phyloP scores from a whole-genome alignment of 2,113 vertebrate species.

The Bagarius yarrelli region DNA sequence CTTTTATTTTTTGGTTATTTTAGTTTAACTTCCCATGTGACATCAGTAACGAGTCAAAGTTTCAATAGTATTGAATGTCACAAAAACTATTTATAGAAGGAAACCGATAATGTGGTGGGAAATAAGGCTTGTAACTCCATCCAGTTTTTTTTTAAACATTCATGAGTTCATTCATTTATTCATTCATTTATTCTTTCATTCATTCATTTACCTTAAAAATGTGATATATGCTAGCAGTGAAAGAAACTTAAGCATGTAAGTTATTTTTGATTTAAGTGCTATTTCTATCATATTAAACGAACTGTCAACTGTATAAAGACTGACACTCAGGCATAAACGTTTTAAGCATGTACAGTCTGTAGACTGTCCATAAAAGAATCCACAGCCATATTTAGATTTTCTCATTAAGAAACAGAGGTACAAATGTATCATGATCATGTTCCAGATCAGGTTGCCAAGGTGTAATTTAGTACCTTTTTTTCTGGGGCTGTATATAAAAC shows the following conservation, averaged over 20 bases:
- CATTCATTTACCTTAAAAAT: neutral
- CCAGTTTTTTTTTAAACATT: neutral
- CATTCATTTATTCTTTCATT: neutral
- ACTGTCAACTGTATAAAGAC: neutral
- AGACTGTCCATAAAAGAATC: neutral
- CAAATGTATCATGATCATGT: no score
- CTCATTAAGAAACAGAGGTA: no score
- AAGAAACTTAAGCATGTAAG: neutral
- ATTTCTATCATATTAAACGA: neutral
- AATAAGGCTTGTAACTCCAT: neutral
- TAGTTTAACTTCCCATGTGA: neutral
- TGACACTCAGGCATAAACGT: neutral
- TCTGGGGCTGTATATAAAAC: neutral
- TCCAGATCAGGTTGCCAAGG: neutral
- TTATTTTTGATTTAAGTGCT: neutral
- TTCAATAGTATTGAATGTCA: conserved; percentile 14
- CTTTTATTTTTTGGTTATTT: conserved; percentile 5
- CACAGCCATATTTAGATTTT: neutral
- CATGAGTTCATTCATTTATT: neutral
- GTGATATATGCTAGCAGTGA: neutral
- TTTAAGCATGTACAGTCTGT: neutral
- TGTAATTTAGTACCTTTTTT: neutral
- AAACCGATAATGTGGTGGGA: neutral
- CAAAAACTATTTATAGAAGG: neutral
- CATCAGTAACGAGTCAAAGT: neutral